phyloP scores from a whole-genome alignment of 2,797 vertebrate genomes.

The Semaprochilodus insignis region DNA sequence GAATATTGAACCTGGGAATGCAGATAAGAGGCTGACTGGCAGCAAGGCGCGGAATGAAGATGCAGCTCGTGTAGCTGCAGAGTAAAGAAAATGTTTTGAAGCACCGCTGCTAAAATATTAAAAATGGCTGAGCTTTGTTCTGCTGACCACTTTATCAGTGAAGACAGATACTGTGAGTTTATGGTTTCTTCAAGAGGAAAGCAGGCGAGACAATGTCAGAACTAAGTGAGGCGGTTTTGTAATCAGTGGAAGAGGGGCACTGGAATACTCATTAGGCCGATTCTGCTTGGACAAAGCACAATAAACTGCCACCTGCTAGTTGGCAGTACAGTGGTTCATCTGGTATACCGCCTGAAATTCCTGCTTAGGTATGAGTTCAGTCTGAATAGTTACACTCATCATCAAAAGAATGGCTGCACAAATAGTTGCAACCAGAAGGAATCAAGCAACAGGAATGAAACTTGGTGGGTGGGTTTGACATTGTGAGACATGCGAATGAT shows the following conservation, averaged over 20 bases:
- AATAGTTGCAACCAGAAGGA: no score
- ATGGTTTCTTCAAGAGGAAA: neutral
- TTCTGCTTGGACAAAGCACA: neutral
- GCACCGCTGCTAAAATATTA: neutral
- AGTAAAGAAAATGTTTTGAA: neutral
- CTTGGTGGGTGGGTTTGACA: no score
- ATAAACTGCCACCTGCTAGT: neutral
- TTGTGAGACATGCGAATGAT: no score
- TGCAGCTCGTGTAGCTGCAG: neutral
- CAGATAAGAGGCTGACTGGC: neutral
- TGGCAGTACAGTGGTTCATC: no score
- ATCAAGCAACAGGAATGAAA: no score
- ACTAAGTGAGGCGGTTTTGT: neutral
- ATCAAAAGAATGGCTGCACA: no score
- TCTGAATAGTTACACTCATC: no score
- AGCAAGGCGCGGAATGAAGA: neutral
- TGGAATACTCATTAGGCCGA: neutral
- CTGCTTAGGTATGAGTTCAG: no score
- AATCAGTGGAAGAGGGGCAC: neutral
- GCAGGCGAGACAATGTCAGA: neutral
- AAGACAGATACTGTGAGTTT: neutral
- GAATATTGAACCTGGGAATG: conserved; percentile 6
- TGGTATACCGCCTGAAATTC: no score
- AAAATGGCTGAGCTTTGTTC: neutral
- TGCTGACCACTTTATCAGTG: neutral